Evolutionary conservation across 2,797 vertebrate genomes (phyloP).

Genomic region (Knipowitschia caucasica): DNA sequence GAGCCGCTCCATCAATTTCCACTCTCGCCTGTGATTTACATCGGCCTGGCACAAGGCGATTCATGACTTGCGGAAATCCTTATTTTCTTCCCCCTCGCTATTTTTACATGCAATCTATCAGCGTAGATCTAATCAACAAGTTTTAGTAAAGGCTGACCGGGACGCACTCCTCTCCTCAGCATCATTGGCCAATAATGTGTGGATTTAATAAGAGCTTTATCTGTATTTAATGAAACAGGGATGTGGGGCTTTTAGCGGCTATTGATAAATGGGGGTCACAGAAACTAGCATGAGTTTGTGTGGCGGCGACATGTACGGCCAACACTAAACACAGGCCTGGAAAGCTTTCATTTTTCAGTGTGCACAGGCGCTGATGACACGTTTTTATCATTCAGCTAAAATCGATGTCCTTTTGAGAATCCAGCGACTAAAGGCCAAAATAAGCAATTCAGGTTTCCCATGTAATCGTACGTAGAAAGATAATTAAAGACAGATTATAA

Average conservation of each 20-base stretch:
- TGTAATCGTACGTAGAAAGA: too few species aligned
- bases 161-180: constrained; percentile 17
- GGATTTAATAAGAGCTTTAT: constrained; percentile 37
- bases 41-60: constrained; percentile 66
- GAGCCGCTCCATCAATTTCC: constrained; percentile 71
- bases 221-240: constrained; percentile 11
- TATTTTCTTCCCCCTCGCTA: constrained; percentile 2
- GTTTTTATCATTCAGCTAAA: constrained; percentile 22
- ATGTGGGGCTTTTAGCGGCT: constrained; percentile 20
- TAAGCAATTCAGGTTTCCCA: not conserved
- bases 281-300: constrained; percentile 28
- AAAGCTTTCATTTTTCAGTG: constrained; percentile 33
- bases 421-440: not conserved
- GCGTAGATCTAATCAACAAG: constrained; percentile 44
- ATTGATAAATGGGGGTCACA: constrained; percentile 30
- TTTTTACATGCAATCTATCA: constrained; percentile 48
- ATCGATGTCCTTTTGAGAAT: constrained; percentile 16
- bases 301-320: constrained; percentile 44
- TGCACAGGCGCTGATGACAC: constrained; percentile 22
- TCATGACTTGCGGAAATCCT: constrained; percentile 66
- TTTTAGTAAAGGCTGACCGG: constrained; percentile 21
- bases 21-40: constrained; percentile 71
- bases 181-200: constrained; percentile 28
- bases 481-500: too few species aligned
- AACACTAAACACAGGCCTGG: constrained; percentile 18